Conservation (phyloP, 2,113 vertebrate genomes). For the Tenrec ecaudatus region DNA sequence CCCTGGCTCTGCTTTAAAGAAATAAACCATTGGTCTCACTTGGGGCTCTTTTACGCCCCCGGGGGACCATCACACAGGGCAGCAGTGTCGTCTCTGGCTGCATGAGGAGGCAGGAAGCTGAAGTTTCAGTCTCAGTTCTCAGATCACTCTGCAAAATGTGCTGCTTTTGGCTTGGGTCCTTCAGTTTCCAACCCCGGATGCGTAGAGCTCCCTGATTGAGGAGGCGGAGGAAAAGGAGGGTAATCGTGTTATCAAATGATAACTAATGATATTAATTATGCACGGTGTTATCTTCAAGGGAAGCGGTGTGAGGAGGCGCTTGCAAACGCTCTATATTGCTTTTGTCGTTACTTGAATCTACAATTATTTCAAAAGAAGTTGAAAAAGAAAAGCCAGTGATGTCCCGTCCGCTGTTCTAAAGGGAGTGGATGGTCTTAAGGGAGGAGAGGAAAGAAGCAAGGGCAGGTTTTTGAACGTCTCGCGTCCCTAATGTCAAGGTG, state of each 20-base stretch:
- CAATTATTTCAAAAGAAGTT: slow-evolving; percentile 48
- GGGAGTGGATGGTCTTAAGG: background rate
- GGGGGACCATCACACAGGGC: background rate
- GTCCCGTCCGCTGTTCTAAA: background rate
- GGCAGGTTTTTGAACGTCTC: background rate
- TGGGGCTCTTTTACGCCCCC: slow-evolving; percentile 6
- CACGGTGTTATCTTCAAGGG: background rate
- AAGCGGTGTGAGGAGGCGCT: background rate
- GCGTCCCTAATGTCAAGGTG: background rate
- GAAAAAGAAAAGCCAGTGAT: slow-evolving; percentile 7
- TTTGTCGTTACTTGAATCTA: slow-evolving; percentile 29
- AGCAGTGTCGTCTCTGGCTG: background rate
- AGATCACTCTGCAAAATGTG: background rate
- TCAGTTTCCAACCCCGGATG: background rate
- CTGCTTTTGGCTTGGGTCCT: background rate
- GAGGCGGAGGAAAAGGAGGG: background rate
- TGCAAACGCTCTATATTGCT: background rate
- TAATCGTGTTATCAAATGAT: background rate
- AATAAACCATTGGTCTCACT: background rate
- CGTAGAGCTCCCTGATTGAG: background rate
- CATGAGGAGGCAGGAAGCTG: background rate
- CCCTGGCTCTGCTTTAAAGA: slow-evolving; percentile 54
- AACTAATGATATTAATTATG: background rate
- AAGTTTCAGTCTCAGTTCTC: background rate
- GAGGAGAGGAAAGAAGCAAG: background rate